These are phyloP conservation scores for Rhabdomys dilectus DNA, from an alignment of 2,113 vertebrate species.

Conservation along the genomic window DNA sequence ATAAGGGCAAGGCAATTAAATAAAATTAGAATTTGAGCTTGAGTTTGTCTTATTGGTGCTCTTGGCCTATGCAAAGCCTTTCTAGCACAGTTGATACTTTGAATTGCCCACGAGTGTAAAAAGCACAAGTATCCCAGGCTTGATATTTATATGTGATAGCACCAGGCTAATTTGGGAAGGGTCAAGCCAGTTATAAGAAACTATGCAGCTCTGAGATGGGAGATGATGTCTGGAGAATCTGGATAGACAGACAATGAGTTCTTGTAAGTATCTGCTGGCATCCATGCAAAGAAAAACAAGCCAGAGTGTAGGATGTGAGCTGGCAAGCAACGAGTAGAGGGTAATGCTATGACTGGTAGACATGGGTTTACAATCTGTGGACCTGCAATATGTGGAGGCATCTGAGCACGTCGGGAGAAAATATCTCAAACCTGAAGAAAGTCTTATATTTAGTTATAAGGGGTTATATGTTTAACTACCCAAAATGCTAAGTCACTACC, in stretches of 20 bases:
- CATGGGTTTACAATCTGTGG: neutral
- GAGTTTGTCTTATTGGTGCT: neutral
- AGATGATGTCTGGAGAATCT: neutral
- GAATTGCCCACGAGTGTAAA: no score
- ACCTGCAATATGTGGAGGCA: no score
- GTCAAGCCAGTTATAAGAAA: neutral
- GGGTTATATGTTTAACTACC: neutral
- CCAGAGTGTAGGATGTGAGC: neutral
- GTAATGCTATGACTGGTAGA: neutral
- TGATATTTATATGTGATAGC: neutral
- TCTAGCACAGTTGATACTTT: neutral
- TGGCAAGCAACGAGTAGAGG: neutral
- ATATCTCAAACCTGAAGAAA: neutral
- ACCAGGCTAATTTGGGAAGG: neutral
- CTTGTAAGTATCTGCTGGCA: no score
- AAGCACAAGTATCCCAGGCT: neutral
- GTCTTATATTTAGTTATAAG: neutral
- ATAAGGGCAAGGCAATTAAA: neutral
- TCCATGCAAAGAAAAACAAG: neutral
- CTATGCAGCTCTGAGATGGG: neutral
- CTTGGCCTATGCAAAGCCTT: neutral
- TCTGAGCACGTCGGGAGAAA: neutral
- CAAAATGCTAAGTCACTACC: neutral
- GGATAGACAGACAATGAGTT: neutral
- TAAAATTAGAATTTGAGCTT: neutral